phyloP scores from a whole-genome alignment of 2,113 vertebrate species.

The Aleadryas rufinucha region DNA sequence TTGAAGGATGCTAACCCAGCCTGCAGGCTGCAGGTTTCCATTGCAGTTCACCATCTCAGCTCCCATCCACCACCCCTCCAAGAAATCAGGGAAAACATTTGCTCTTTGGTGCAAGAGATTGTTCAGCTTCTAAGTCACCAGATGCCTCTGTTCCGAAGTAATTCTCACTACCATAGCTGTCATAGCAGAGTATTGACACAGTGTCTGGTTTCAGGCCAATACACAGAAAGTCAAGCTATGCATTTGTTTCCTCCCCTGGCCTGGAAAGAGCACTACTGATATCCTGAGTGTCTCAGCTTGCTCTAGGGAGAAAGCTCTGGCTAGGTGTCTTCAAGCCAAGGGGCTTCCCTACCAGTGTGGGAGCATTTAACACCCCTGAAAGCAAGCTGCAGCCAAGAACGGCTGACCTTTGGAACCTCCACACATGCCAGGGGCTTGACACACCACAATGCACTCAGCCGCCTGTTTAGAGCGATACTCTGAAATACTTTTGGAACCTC shows the following conservation, averaged over 20 bases:
- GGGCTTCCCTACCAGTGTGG: background rate
- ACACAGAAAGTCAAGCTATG: background rate
- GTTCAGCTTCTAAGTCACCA: background rate
- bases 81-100: background rate
- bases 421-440: background rate
- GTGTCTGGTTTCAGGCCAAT: constrained; percentile 26
- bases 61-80: background rate
- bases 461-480: background rate
- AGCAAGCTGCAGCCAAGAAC: background rate
- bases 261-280: background rate
- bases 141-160: constrained; percentile 13
- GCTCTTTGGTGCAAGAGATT: background rate
- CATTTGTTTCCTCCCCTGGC: background rate
- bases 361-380: background rate
- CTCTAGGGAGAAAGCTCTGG: background rate
- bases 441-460: fast-evolving
- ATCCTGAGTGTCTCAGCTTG: background rate
- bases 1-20: background rate
- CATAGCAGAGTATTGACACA: constrained; percentile 2
- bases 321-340: background rate
- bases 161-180: background rate
- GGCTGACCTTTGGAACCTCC: background rate
- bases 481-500: background rate
- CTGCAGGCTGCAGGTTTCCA: background rate
- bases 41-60: background rate